Evolutionary conservation across 2,113 vertebrate genomes (phyloP), one percentile per base, ranked within the genome.

Genomic region (Sigmodon hispidus): DNA sequence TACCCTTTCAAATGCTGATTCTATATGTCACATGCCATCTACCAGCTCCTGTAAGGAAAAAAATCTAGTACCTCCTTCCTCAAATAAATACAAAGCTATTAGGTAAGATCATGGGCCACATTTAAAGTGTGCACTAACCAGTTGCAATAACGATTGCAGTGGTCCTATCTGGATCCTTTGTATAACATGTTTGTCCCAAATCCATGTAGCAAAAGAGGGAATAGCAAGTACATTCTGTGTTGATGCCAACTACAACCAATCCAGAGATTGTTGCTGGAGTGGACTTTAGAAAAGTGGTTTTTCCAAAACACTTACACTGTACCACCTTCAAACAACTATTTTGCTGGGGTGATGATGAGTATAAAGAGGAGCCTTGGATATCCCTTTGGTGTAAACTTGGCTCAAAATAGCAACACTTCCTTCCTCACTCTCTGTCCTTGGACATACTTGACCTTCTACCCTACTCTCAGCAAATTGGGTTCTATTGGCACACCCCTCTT

Each of bases 171-270:
- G 10, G 6, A 5, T 13, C 31, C 77, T n/a, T 55, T 73, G 55
- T 26, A 0, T n/a, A 3, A 36, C 5, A 7, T 26, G 22, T 45
- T 31, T 69, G 34, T 21, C 52, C 17, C 67, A 34, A 75, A 17
- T 40, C 72, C 29, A 70, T 63, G 40, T 43, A 45, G 4, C 16
- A 92, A 1, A 59, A 11, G 1, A 7, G 70, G 0, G 22, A 92
- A 45, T 26, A 31, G 4, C 29, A 59, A 7, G 24, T 43, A 13
- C 2, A 0, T 1, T 43, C 1, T 16, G 10, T 43, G 57, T 15
- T n/a, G 4, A 52, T 10, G 1, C 21, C 11, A 0, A 1, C 8
- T 1, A 0, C 2, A 81, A 34, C 36, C n/a, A 90, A 13, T 45
- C 80, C 3, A 7, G 24, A 43, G 70, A 65, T 19, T 7, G 17